Base-by-base conservation (phyloP, 2,888 invertebrate species). In the Argyresthia goedartella region DNA sequence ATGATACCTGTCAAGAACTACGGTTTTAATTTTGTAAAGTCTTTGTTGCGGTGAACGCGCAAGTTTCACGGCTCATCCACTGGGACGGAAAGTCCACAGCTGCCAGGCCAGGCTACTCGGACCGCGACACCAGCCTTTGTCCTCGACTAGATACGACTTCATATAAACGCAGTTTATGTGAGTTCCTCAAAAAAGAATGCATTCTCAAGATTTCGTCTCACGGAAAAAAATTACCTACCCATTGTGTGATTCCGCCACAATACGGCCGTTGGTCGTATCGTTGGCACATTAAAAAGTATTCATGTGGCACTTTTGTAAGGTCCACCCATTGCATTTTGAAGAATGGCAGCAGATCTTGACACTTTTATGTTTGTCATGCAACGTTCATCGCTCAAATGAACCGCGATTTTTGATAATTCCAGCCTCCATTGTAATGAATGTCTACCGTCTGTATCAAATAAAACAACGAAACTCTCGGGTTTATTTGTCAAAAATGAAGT, bases 271-370 rank as follows among this genome's bases (percentile, higher is more conserved):
- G 81, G 85, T 77, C 82, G 84, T 84, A 86, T 85, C 84, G 75
- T 73, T 82, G 81, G 80, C 82, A 69, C 82, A 85, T 86, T 85
- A 86, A 86, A 86, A 84, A 85, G 84, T 81, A 86, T 86, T 85
- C 85, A 85, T 80, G 81, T 77, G 81, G 81, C 81, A 76, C 76
- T 73, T 71, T 80, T 80, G 71, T 77, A 67, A 68, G 68, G 73
- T 76, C 74, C 73, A 68, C 67, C 67, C 65, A 59, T 65, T 60
- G 67, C 65, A 69, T 80, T 81, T 74, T 78, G 70, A 66, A 56
- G 62, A 68, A 76, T 76, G 63, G 72, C 69, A 66, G 62, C n/a
- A 61, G 71, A 80, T 80, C 73, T 77, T 81, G 81, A 84, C 84
- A 84, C 81, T 75, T 74, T 57, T 67, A 72, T 66, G 67, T 79